Percentiles rank a stretch among this genome's conserved stretches.
These are phyloP conservation scores for Ceratoteleas bidentatus DNA, from an alignment of 1,140 invertebrate genomes.

Conservation along the genomic window DNA sequence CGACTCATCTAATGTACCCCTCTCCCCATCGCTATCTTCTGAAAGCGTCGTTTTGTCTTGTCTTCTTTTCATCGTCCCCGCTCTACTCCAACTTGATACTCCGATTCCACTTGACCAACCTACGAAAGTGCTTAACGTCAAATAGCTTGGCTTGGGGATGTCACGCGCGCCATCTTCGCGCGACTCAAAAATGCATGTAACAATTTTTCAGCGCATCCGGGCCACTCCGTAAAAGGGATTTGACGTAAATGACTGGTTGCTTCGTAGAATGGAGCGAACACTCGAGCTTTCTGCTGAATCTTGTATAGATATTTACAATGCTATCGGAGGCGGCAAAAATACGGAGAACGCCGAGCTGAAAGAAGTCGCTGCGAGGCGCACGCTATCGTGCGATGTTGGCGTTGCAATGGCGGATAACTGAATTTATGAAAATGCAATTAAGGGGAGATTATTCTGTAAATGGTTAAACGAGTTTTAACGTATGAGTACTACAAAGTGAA, in stretches of 20 bases:
- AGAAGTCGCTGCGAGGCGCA: neutral
- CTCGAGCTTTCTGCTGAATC: slow-evolving; percentile 22
- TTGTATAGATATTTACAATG: slow-evolving; percentile 25
- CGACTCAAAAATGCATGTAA: slow-evolving; percentile 39
- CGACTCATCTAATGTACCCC: no score
- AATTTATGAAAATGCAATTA: no score
- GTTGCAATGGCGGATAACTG: neutral
- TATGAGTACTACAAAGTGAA: no score
- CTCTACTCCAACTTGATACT: slow-evolving; percentile 39
- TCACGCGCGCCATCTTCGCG: slow-evolving; percentile 21
- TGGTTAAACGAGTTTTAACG: no score
- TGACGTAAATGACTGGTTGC: slow-evolving; percentile 42
- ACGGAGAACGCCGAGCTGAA: neutral
- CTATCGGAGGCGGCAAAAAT: slow-evolving; percentile 8
- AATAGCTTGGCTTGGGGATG: slow-evolving; percentile 46
- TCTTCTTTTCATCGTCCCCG: slow-evolving; percentile 42
- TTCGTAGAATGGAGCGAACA: slow-evolving; percentile 25
- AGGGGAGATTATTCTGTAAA: no score
- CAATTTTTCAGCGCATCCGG: slow-evolving; percentile 30
- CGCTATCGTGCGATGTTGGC: neutral
- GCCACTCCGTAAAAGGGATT: slow-evolving; percentile 26
- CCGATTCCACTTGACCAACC: slow-evolving; percentile 56
- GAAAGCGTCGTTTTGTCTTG: slow-evolving; percentile 48
- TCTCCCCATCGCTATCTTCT: slow-evolving; percentile 14
- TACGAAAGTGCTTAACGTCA: slow-evolving; percentile 56